Conservation (phyloP, 1,140 invertebrate species). For the Sogatella furcifera region DNA sequence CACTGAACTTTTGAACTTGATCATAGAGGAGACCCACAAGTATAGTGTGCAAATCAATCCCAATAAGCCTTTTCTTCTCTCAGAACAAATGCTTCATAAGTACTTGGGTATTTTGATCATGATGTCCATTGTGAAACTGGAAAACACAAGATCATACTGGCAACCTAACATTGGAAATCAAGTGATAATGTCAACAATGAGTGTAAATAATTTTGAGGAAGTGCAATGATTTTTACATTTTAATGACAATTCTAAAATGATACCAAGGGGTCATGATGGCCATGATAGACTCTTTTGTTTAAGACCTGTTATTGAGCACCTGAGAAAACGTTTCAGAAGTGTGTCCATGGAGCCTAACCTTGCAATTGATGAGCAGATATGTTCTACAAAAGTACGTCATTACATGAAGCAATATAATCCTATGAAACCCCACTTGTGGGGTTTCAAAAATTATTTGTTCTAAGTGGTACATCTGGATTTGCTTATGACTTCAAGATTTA, state of each 20-base stretch:
- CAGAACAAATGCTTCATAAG: not conserved
- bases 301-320: conserved; percentile 9
- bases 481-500: conserved; percentile 23
- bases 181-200: conserved; percentile 8
- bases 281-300: conserved; percentile 13
- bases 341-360: conserved; percentile 7
- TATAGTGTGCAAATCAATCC: no score
- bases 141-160: conserved; percentile 13
- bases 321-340: conserved; percentile 3
- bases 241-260: conserved; percentile 10
- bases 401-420: conserved; percentile 23
- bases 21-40: no score
- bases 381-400: conserved; percentile 7
- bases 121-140: conserved; percentile 8
- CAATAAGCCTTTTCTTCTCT: not conserved
- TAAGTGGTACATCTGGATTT: conserved; percentile 16
- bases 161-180: conserved; percentile 5
- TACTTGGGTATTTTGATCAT: conserved; percentile 4
- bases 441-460: conserved; percentile 19
- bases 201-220: conserved; percentile 10
- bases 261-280: not conserved
- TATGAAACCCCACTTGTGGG: conserved; percentile 22
- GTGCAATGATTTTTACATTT: conserved; percentile 13
- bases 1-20: no score
- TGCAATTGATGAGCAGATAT: conserved; percentile 14